Conservation (phyloP, 2,797 vertebrate species). For the Peromyscus attwateri region DNA sequence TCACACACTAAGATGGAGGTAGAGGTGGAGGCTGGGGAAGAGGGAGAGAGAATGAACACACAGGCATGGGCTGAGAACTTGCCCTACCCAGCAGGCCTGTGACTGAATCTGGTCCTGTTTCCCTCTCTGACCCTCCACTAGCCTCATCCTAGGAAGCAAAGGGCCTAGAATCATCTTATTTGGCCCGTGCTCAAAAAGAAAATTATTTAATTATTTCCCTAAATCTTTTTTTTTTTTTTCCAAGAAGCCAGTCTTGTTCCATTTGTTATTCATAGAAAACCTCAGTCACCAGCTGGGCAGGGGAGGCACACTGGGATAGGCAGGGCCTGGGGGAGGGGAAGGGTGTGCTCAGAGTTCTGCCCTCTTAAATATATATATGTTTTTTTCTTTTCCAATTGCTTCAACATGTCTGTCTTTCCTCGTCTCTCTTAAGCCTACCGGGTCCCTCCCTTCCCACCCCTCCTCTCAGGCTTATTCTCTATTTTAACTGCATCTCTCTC, state of each 20-base stretch:
- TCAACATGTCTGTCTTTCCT: background rate
- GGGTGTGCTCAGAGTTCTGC: background rate
- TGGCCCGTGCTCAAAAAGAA: slow-evolving; percentile 76
- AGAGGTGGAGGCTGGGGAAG: too few species aligned
- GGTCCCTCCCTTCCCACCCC: background rate
- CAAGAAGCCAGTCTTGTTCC: slow-evolving; percentile 8
- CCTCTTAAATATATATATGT: background rate
- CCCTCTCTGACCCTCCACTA: background rate
- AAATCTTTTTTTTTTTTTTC: background rate
- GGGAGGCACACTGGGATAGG: background rate
- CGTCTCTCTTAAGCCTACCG: background rate
- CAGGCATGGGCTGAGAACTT: slow-evolving; percentile 52
- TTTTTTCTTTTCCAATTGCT: background rate
- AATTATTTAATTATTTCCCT: slow-evolving; percentile 87
- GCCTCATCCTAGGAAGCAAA: background rate
- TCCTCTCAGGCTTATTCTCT: background rate
- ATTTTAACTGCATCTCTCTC: background rate
- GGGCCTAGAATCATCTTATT: slow-evolving; percentile 36
- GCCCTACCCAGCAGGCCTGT: slow-evolving; percentile 48
- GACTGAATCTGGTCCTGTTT: background rate
- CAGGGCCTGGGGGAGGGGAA: too few species aligned
- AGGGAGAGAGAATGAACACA: slow-evolving; percentile 2
- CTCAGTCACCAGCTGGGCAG: background rate
- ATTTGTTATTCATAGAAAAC: slow-evolving; percentile 32
- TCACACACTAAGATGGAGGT: slow-evolving; percentile 45